Conservation (phyloP, 2,113 vertebrate genomes). For the Tauraco erythrolophus region DNA sequence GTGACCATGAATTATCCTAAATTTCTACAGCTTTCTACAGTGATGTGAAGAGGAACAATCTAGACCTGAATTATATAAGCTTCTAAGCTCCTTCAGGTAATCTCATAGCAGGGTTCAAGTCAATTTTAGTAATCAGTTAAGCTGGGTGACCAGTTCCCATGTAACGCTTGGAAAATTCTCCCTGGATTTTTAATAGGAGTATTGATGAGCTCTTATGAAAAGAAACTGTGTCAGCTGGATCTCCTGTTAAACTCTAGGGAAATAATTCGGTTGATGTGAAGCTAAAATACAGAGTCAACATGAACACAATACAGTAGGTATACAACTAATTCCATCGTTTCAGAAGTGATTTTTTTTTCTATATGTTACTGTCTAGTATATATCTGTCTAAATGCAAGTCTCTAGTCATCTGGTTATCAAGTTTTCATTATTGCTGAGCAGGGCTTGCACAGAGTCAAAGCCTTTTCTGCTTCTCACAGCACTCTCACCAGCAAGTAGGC, state of each 20-base stretch:
- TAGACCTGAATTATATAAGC: not conserved
- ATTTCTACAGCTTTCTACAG: not conserved
- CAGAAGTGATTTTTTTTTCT: not conserved
- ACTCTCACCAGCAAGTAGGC: too few species aligned
- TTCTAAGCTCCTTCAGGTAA: not conserved
- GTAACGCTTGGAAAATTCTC: not conserved
- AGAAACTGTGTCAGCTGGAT: not conserved
- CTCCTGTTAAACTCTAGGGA: not conserved
- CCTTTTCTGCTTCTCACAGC: too few species aligned
- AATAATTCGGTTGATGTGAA: not conserved
- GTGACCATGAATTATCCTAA: not conserved
- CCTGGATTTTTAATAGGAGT: not conserved
- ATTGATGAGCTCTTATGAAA: not conserved
- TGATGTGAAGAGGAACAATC: not conserved
- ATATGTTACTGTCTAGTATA: not conserved
- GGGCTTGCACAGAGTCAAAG: too few species aligned
- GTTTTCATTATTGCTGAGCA: too few species aligned
- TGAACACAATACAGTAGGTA: fast-evolving
- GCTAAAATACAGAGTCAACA: not conserved
- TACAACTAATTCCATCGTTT: not conserved
- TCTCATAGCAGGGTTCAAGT: not conserved
- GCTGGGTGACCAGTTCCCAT: not conserved
- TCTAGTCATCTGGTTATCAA: not conserved
- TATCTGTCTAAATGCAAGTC: not conserved
- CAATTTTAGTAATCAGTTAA: not conserved